phyloP scores from a whole-genome alignment of 2,797 vertebrate genomes.

The Phrynocephalus guinanensis region DNA sequence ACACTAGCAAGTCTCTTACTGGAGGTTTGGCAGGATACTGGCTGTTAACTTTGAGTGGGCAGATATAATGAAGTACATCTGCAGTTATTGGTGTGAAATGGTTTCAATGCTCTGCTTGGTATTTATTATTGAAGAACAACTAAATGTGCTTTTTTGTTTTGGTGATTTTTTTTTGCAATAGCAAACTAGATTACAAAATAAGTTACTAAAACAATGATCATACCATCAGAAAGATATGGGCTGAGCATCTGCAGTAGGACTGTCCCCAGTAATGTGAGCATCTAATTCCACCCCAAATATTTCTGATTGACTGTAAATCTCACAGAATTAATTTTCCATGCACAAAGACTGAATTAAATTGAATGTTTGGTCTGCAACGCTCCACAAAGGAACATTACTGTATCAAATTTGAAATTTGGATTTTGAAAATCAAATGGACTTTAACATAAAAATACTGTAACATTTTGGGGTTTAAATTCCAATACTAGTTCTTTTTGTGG shows the following conservation, averaged over 20 bases:
- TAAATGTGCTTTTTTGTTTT: background rate
- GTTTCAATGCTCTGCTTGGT: background rate
- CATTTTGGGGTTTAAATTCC: background rate
- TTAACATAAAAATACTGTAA: background rate
- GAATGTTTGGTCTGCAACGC: background rate
- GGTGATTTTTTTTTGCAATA: background rate
- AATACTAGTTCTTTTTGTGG: background rate
- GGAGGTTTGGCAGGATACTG: no score
- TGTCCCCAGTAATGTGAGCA: background rate
- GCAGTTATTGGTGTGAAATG: background rate
- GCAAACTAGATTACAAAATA: conserved; percentile 10
- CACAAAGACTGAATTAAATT: background rate
- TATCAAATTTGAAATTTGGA: background rate
- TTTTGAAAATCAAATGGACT: background rate
- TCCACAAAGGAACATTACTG: background rate
- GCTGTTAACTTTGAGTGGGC: background rate
- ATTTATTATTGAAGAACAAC: background rate
- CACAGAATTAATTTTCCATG: background rate
- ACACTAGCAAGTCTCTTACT: background rate
- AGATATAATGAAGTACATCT: background rate
- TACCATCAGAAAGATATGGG: background rate
- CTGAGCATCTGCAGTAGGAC: background rate
- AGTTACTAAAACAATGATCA: background rate
- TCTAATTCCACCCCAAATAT: background rate
- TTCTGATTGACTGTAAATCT: background rate